Percentiles rank a stretch among this genome's conserved stretches.
phyloP scores from a whole-genome alignment of 1,140 invertebrate species.

The Heliconius nattereri region DNA sequence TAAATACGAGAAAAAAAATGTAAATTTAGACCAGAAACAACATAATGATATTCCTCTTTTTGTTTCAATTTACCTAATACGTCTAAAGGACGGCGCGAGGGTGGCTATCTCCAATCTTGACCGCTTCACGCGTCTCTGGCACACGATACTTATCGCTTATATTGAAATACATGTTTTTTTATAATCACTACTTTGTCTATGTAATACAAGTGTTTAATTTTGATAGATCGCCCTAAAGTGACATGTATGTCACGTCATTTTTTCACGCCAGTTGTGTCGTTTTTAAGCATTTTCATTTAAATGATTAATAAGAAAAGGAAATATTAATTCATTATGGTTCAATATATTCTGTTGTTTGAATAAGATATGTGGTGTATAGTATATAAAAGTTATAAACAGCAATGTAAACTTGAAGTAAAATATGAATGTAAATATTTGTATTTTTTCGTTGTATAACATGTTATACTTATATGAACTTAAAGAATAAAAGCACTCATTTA shows the following conservation, averaged over 20 bases:
- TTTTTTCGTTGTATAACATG: too few species aligned
- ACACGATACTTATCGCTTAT: constrained; percentile 55
- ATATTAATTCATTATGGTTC: not conserved
- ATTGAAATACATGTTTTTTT: constrained; percentile 65
- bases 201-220: constrained; percentile 50
- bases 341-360: too few species aligned
- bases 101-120: constrained; percentile 61
- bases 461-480: too few species aligned
- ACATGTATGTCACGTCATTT: constrained; percentile 24
- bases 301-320: not conserved
- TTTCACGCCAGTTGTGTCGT: constrained; percentile 6
- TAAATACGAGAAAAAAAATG: not conserved
- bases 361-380: too few species aligned
- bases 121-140: constrained; percentile 65
- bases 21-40: not conserved
- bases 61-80: constrained; percentile 21
- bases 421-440: too few species aligned
- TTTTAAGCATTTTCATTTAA: not conserved
- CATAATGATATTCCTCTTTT: constrained; percentile 3
- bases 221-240: constrained; percentile 52
- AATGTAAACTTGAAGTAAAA: too few species aligned
- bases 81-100: constrained; percentile 37
- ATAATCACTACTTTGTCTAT: constrained; percentile 59
- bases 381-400: too few species aligned
- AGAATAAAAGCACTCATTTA: too few species aligned